Evolutionary conservation across 2,888 invertebrate species (phyloP).

Genomic region (Ectemnius cavifrons): DNA sequence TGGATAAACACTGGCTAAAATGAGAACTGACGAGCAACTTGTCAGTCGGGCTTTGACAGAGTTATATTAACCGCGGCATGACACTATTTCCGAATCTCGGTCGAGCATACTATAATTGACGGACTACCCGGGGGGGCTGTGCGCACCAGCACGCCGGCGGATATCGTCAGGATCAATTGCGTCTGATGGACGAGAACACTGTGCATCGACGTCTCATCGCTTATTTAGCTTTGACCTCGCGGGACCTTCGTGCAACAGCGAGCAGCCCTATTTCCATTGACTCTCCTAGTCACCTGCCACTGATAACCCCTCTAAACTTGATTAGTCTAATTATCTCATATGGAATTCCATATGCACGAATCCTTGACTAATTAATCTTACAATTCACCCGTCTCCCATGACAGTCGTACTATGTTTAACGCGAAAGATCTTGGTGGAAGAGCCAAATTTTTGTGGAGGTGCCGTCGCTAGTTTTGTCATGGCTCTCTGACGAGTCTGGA

Average conservation of each 20-base stretch:
- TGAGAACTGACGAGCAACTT: no score
- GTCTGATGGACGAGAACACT: slow-evolving; percentile 11
- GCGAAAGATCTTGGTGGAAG: no score
- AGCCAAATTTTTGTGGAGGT: no score
- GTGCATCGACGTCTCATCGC: slow-evolving; percentile 34
- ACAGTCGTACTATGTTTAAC: no score
- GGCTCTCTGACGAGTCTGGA: no score
- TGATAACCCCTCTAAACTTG: neutral
- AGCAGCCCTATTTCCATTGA: slow-evolving; percentile 7
- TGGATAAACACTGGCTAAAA: no score
- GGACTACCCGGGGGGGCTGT: slow-evolving; percentile 2
- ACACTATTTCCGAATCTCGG: slow-evolving; percentile 21
- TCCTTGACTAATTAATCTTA: no score
- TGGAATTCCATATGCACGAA: no score
- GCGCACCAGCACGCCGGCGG: slow-evolving; percentile 10
- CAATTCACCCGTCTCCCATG: no score
- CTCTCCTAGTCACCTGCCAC: slow-evolving; percentile 16
- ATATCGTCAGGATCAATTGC: slow-evolving; percentile 8
- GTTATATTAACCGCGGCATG: neutral
- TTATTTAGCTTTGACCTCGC: slow-evolving; percentile 45
- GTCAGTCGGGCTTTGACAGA: neutral
- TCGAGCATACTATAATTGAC: slow-evolving; percentile 20
- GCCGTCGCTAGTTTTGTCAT: no score
- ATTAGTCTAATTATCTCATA: neutral
- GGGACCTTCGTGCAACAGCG: slow-evolving; percentile 15